Conservation (phyloP, 2,888 invertebrate species). For the Eupelmus urozonus region DNA sequence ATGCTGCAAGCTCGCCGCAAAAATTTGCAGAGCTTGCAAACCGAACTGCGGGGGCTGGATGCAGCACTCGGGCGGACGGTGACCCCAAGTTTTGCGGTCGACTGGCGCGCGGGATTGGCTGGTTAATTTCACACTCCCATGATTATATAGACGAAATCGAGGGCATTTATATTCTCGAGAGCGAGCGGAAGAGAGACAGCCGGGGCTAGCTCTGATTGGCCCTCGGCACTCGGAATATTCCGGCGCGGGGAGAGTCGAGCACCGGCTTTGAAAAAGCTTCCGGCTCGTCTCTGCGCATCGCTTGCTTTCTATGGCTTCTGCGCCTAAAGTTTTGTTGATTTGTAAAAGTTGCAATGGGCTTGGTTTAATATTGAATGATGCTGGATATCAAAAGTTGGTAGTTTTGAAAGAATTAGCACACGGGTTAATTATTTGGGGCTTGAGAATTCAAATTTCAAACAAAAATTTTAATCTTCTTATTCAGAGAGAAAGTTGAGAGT, state of each 20-base stretch:
- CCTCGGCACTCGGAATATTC: constrained; percentile 15
- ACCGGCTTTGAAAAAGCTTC: not conserved
- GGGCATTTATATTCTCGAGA: constrained; percentile 72
- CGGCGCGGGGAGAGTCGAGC: not conserved
- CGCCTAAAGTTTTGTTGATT: not conserved
- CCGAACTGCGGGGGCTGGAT: not conserved
- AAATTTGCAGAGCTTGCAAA: constrained; percentile 54
- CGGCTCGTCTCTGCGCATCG: not conserved
- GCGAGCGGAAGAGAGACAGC: not conserved
- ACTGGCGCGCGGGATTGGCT: constrained; percentile 73
- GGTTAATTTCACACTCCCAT: constrained; percentile 76
- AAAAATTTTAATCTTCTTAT: too few relatives aligned
- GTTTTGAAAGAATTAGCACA: too few relatives aligned
- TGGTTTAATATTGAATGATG: too few relatives aligned
- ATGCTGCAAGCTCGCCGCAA: constrained; percentile 42
- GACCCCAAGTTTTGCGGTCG: constrained; percentile 69
- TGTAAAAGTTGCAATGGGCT: not conserved
- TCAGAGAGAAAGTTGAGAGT: too few relatives aligned
- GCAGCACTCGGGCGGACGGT: constrained; percentile 54
- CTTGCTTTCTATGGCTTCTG: too few relatives aligned
- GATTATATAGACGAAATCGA: constrained; percentile 74
- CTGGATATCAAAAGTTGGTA: too few relatives aligned
- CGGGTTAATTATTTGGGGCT: too few relatives aligned
- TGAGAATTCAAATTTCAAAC: too few relatives aligned
- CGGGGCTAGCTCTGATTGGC: constrained; percentile 6